Percentiles rank a stretch among this genome's conserved stretches.
Evolutionary conservation across 2,797 vertebrate species (phyloP).

Genomic region (Tamandua tetradactyla): DNA sequence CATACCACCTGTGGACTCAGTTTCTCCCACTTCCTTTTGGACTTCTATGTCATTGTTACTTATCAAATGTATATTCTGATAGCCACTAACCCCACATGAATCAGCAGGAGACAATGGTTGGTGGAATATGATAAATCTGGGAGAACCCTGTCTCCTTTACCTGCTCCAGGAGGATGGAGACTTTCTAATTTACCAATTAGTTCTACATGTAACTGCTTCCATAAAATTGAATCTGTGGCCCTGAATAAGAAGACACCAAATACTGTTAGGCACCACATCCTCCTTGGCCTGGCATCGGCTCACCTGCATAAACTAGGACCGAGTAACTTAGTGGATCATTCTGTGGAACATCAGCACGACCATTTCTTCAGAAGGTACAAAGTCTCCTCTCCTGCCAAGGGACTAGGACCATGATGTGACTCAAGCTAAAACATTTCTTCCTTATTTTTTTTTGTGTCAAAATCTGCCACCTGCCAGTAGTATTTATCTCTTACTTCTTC

Average conservation of each 20-base stretch:
- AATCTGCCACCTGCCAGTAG: neutral
- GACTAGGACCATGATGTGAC: neutral
- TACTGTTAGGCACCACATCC: neutral
- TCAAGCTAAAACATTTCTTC: neutral
- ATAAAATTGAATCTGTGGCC: too few species aligned
- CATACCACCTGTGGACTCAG: neutral
- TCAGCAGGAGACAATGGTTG: neutral
- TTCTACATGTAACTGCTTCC: neutral
- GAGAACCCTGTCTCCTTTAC: neutral
- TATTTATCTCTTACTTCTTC: neutral
- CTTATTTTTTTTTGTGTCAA: neutral
- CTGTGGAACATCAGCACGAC: neutral
- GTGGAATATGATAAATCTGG: neutral
- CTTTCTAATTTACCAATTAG: neutral
- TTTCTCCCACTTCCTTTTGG: neutral
- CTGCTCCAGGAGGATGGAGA: neutral
- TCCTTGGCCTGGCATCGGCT: neutral
- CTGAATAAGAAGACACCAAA: neutral
- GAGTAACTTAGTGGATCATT: neutral
- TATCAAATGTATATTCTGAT: neutral
- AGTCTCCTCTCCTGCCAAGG: neutral
- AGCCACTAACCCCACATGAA: neutral
- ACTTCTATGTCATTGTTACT: neutral
- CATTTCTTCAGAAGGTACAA: neutral
- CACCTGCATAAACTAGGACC: neutral